Percentiles rank a stretch among this genome's conserved stretches.
phyloP scores from a whole-genome alignment of 2,888 invertebrate genomes.

The Galerucella pusilla region DNA sequence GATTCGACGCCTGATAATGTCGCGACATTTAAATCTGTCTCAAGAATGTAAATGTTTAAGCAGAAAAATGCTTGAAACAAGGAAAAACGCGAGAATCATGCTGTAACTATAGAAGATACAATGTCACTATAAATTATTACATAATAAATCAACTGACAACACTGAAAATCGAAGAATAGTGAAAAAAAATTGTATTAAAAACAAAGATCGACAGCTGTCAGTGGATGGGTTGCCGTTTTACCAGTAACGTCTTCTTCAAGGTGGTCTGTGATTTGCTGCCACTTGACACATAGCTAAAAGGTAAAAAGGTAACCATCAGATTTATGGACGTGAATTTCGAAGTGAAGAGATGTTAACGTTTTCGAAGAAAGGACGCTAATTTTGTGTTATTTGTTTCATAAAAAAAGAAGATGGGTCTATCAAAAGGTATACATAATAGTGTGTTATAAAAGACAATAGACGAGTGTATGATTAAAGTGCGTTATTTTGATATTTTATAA shows the following conservation, averaged over 20 bases:
- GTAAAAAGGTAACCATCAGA: slow-evolving; percentile 37
- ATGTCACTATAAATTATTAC: background rate
- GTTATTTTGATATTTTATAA: background rate
- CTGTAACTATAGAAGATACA: too few species aligned
- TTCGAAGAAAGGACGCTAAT: slow-evolving; percentile 43
- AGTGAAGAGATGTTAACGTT: slow-evolving; percentile 38
- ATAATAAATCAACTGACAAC: background rate
- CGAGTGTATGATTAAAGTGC: background rate
- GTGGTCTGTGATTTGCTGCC: slow-evolving; percentile 53
- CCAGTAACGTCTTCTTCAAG: slow-evolving; percentile 60
- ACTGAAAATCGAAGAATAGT: background rate
- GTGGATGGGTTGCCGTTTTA: slow-evolving; percentile 59
- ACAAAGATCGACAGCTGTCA: slow-evolving; percentile 57
- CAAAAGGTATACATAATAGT: slow-evolving; percentile 11
- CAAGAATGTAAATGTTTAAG: too few species aligned
- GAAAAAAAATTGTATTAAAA: slow-evolving; percentile 28
- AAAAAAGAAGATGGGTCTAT: slow-evolving; percentile 32
- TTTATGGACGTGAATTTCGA: slow-evolving; percentile 37
- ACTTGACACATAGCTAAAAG: slow-evolving; percentile 44
- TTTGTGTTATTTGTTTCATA: slow-evolving; percentile 40
- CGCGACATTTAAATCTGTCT: too few species aligned
- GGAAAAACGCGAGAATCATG: too few species aligned
- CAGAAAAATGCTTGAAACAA: too few species aligned
- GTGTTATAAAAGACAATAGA: slow-evolving; percentile 1
- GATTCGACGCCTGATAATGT: too few species aligned